Conservation (phyloP, 1,140 invertebrate genomes). For the Drosophila mayri region DNA sequence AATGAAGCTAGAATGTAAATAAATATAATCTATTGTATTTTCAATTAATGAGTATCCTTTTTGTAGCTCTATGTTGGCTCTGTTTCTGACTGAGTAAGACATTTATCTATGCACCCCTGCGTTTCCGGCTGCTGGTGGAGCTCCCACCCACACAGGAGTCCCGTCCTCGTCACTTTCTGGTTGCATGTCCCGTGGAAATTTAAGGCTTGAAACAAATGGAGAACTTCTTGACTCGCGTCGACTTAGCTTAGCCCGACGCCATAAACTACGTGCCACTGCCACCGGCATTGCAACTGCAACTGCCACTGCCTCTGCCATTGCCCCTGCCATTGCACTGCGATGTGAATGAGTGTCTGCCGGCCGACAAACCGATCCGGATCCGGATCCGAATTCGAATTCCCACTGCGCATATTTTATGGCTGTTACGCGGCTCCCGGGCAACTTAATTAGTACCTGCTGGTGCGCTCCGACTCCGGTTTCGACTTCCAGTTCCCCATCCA, state of each 20-base stretch:
- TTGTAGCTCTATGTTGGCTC: neutral
- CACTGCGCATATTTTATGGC: constrained; percentile 65
- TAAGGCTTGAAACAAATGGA: constrained; percentile 70
- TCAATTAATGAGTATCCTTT: neutral
- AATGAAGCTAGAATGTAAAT: constrained; percentile 1
- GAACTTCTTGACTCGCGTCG: constrained; percentile 71
- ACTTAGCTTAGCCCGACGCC: constrained; percentile 58
- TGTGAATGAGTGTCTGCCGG: constrained; percentile 26
- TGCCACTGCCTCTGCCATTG: constrained; percentile 12
- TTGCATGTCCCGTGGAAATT: constrained; percentile 72
- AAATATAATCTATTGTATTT: neutral
- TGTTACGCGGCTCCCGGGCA: constrained; percentile 57
- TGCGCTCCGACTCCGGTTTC: constrained; percentile 33
- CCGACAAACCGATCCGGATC: constrained; percentile 52
- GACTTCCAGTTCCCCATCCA: constrained; percentile 7
- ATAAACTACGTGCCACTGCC: constrained; percentile 64
- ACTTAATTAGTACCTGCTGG: constrained; percentile 60
- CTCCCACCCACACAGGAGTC: neutral
- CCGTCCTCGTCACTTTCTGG: constrained; percentile 31
- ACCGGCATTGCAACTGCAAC: constrained; percentile 23
- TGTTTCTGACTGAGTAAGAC: constrained; percentile 62
- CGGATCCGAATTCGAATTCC: constrained; percentile 60
- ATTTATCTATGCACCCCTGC: constrained; percentile 64
- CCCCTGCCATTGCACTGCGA: constrained; percentile 21
- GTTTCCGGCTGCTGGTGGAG: constrained; percentile 46